phyloP scores from a whole-genome alignment of 1,140 invertebrate species.

The Drosophila kepulauana region DNA sequence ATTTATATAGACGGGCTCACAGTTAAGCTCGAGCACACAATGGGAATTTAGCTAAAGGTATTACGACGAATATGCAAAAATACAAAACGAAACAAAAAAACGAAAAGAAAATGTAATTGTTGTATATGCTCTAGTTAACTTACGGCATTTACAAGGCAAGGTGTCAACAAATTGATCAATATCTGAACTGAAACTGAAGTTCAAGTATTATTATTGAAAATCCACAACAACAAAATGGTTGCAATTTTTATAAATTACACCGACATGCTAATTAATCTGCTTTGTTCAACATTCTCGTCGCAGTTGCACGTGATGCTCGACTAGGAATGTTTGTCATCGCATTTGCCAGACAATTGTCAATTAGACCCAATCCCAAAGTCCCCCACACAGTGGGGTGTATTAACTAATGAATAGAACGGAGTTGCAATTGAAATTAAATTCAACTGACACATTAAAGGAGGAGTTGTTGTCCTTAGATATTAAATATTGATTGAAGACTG shows the following conservation, averaged over 20 bases:
- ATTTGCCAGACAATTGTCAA: constrained; percentile 70
- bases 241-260: constrained; percentile 56
- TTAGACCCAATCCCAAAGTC: constrained; percentile 49
- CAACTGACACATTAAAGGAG: neutral
- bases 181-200: constrained; percentile 14
- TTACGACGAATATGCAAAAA: constrained; percentile 26
- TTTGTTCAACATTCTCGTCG: constrained; percentile 63
- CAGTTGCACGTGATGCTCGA: constrained; percentile 58
- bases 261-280: constrained; percentile 73
- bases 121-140: constrained; percentile 32
- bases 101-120: constrained; percentile 8
- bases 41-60: constrained; percentile 31
- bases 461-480: no score
- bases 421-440: neutral
- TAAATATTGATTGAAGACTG: no score
- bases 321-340: constrained; percentile 68
- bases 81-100: neutral
- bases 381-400: constrained; percentile 12
- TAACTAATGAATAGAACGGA: neutral
- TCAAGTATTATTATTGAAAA: constrained; percentile 31
- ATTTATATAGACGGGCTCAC: constrained; percentile 36
- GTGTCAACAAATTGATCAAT: constrained; percentile 39
- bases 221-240: constrained; percentile 2
- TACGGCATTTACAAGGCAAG: constrained; percentile 1
- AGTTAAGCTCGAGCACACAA: constrained; percentile 16